Evolutionary conservation across 2,113 vertebrate species (phyloP).

Genomic region (Orycteropus afer): DNA sequence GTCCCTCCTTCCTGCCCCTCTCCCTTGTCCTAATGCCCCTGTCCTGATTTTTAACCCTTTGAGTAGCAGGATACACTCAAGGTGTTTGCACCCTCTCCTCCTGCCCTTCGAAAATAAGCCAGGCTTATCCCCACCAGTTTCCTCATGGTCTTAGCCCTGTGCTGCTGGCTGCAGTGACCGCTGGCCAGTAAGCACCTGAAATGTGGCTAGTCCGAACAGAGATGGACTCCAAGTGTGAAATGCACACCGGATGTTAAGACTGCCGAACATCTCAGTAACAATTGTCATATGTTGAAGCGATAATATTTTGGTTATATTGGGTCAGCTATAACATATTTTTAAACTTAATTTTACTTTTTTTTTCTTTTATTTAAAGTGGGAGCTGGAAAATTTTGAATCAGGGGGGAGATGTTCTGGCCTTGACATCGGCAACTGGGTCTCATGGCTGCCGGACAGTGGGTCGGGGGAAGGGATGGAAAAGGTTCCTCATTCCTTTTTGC

Average conservation of each 20-base stretch:
- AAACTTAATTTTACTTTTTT: background rate
- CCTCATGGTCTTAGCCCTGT: background rate
- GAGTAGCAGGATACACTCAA: background rate
- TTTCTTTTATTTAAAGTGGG: background rate
- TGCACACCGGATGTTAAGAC: background rate
- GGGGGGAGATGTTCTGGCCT: background rate
- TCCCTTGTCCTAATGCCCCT: background rate
- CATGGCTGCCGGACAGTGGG: background rate
- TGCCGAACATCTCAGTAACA: too few species aligned
- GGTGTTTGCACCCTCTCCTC: background rate
- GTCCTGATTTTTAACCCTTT: background rate
- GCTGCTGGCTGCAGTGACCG: rapidly evolving
- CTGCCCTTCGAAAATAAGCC: background rate
- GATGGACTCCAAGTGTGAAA: background rate
- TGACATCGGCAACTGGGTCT: background rate
- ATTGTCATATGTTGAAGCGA: background rate
- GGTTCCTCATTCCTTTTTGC: background rate
- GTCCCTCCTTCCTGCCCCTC: background rate
- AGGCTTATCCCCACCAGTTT: background rate
- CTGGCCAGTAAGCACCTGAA: background rate
- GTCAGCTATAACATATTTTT: background rate
- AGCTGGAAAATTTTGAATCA: background rate
- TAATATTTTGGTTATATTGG: background rate
- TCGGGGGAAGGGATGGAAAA: rapidly evolving
- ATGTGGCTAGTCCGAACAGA: background rate